Evolutionary conservation across 1,140 invertebrate species (phyloP).

Genomic region (Platyscapa corneri): DNA sequence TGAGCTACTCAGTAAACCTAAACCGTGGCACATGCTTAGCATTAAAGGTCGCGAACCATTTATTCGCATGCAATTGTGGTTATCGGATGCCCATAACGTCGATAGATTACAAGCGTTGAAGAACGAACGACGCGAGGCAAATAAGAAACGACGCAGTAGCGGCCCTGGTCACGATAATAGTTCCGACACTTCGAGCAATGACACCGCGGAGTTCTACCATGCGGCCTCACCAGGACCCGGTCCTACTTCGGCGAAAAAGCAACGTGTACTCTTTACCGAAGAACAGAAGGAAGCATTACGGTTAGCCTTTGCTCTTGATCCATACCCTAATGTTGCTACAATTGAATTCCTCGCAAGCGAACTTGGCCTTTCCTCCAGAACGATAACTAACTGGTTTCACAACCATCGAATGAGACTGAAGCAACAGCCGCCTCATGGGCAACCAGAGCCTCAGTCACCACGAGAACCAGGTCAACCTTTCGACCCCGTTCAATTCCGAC

Average conservation of each 20-base stretch:
- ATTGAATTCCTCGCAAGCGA: constrained; percentile 96
- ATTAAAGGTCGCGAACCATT: constrained; percentile 98
- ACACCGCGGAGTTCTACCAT: constrained; percentile 92
- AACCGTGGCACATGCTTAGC: constrained; percentile 99
- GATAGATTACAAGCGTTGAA: constrained; percentile 90
- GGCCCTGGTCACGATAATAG: constrained; percentile 89
- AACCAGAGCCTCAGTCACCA: constrained; percentile 80
- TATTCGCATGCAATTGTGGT: constrained; percentile 98
- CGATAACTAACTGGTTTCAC: constrained; percentile 99
- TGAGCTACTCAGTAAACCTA: constrained; percentile 97
- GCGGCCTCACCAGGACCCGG: constrained; percentile 85
- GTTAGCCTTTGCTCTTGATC: constrained; percentile 94
- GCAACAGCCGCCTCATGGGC: constrained; percentile 86
- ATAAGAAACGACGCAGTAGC: constrained; percentile 87
- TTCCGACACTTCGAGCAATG: constrained; percentile 89
- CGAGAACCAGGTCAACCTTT: constrained; percentile 84
- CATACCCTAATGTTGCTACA: constrained; percentile 95
- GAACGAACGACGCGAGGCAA: constrained; percentile 91
- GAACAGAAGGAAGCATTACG: constrained; percentile 98
- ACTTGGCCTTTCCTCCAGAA: constrained; percentile 92
- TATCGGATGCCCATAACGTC: constrained; percentile 95
- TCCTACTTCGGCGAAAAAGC: constrained; percentile 89
- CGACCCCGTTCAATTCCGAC: constrained; percentile 92
- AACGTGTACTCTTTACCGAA: constrained; percentile 95
- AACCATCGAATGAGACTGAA: constrained; percentile 99